Evolutionary conservation across 2,797 vertebrate species (phyloP).

Genomic region (Phaenicophaeus curvirostris): DNA sequence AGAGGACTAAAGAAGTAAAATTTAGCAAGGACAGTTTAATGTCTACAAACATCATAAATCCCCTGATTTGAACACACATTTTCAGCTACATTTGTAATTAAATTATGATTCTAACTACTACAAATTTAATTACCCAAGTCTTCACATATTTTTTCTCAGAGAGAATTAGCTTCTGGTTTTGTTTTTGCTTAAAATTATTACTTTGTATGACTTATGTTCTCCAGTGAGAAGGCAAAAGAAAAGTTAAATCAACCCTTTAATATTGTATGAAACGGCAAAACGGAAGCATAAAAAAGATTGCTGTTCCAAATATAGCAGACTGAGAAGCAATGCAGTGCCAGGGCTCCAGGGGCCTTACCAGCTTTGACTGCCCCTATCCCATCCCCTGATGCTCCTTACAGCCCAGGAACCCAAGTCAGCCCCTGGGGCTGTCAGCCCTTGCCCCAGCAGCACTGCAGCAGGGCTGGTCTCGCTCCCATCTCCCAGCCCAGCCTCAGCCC

Average conservation of each 20-base stretch:
- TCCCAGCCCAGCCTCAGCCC: not conserved
- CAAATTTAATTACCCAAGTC: conserved; percentile 1
- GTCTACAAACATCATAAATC: not conserved
- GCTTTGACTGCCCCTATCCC: not conserved
- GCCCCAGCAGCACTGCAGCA: too few relatives aligned
- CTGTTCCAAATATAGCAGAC: not conserved
- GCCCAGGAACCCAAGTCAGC: not conserved
- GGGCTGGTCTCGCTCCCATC: too few relatives aligned
- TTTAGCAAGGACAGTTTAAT: conserved; percentile 18
- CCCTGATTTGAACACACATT: not conserved
- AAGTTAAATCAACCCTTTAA: not conserved
- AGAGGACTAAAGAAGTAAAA: conserved; percentile 25
- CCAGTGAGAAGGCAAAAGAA: not conserved
- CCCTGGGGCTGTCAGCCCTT: rapidly evolving
- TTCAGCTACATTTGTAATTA: conserved; percentile 16
- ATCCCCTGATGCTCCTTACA: rapidly evolving
- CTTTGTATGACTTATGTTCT: not conserved
- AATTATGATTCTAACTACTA: not conserved
- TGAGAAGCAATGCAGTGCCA: not conserved
- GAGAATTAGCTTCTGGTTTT: conserved; percentile 11
- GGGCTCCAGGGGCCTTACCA: not conserved
- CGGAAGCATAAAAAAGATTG: not conserved
- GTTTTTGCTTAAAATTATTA: conserved; percentile 11
- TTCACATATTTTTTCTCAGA: not conserved
- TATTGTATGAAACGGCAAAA: not conserved